phyloP scores from a whole-genome alignment of 2,797 vertebrate genomes.

The Schizothorax lantsangensis region DNA sequence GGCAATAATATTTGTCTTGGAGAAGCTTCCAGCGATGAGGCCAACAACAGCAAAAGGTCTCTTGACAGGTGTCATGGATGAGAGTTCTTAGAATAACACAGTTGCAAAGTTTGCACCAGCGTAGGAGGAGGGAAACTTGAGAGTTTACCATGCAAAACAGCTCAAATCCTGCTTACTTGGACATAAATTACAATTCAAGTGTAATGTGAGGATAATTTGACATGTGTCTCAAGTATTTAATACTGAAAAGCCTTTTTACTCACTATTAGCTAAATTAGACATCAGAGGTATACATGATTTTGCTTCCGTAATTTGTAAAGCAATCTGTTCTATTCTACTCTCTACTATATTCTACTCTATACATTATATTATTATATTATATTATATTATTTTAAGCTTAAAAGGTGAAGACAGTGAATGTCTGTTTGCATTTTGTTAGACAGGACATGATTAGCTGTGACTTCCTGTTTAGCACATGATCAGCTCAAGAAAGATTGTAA shows the following conservation, averaged over 20 bases:
- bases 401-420: conserved; percentile 63
- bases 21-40: conserved; percentile 70
- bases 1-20: conserved; percentile 78
- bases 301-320: not conserved
- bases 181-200: conserved; percentile 48
- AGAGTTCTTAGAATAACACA: conserved; percentile 73
- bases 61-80: conserved; percentile 74
- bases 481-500: conserved; percentile 65
- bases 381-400: not conserved
- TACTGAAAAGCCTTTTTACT: conserved; percentile 22
- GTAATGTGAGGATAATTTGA: conserved; percentile 46
- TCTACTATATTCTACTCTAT: too few species aligned
- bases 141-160: conserved; percentile 46
- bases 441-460: conserved; percentile 69
- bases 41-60: conserved; percentile 72
- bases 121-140: conserved; percentile 45
- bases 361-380: not conserved
- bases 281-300: conserved; percentile 2
- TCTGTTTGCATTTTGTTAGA: conserved; percentile 71
- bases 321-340: not conserved
- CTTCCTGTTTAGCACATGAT: conserved; percentile 74
- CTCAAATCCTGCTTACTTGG: conserved; percentile 51
- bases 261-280: conserved; percentile 39
- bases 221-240: conserved; percentile 43
- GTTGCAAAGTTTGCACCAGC: conserved; percentile 58